Percentiles rank a stretch among this genome's conserved stretches.
Conservation (phyloP, 2,888 invertebrate species). For the Anoncus sp. region DNA sequence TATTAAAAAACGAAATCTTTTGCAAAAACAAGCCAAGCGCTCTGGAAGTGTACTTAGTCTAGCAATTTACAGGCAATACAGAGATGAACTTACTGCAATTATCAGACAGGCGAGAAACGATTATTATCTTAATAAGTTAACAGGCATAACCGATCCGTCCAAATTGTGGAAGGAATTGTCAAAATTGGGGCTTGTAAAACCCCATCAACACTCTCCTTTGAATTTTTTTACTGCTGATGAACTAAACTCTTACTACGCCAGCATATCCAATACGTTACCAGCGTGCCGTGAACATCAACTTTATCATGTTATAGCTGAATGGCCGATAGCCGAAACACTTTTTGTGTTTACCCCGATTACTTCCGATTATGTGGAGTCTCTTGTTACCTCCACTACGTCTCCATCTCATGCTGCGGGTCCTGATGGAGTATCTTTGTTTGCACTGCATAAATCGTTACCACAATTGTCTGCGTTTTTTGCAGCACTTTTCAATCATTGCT, state of each 20-base stretch:
- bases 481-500: not conserved
- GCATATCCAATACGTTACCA: not conserved
- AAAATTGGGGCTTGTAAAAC: not conserved
- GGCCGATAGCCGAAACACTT: too few relatives aligned
- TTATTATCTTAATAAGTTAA: not conserved
- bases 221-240: not conserved
- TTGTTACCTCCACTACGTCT: not conserved
- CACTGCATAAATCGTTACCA: not conserved
- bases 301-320: too few relatives aligned
- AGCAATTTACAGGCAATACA: not conserved
- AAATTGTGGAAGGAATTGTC: constrained; percentile 5
- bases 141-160: not conserved
- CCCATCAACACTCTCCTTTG: not conserved
- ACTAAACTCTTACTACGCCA: not conserved
- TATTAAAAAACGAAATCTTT: not conserved
- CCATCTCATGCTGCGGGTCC: not conserved
- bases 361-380: too few relatives aligned
- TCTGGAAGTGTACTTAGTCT: not conserved
- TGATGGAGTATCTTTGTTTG: not conserved
- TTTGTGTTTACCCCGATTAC: too few relatives aligned
- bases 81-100: not conserved
- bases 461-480: not conserved
- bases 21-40: constrained; percentile 19
- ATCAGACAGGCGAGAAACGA: not conserved
- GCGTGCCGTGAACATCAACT: too few relatives aligned